Base-by-base conservation (phyloP, 2,113 vertebrate species). In the Oxygymnocypris stewartii region DNA sequence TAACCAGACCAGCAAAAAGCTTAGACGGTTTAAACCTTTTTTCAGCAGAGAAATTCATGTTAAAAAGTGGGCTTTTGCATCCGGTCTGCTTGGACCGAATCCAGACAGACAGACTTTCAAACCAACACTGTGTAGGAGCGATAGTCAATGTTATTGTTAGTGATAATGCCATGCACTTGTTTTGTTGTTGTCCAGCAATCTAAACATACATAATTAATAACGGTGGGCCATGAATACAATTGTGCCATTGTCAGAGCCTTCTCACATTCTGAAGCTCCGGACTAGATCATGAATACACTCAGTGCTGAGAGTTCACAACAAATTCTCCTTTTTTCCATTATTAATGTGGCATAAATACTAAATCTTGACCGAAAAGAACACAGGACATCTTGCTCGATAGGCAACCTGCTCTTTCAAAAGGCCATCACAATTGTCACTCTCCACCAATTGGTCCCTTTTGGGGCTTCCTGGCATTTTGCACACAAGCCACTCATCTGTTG, bases 191-290 rank as follows among this genome's bases (percentile, higher is more conserved):
- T 92, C 87, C 91, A 90, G 91, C 90, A 93, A 94, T 94, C 92
- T 91, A 93, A 90, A 92, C 92, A 93, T 94, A 94, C 94, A 93
- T 94, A 93, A 93, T 93, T 93, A 94, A 94, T 94, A 92, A 93
- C 92, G 90, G 90, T 88, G 84, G 88, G 91, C 91, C 92, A 90
- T 88, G 87, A 89, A 1, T 65, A 94, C 91, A 93, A 93, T 93
- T 85, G 44, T 80, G 78, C 90, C 88, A 90, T 93, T 94, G 93
- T 94, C 65, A 89, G 79, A 14, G 84, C 88, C 79, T 86, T 89
- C 88, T 92, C 89, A 76, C 76, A 90, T 88, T 77, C 85, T 78
- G 85, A 91, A 61, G 25, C 44, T 18, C 75, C 11, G 28, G 49
- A 47, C 35, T 49, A 77, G 10, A 82, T 61, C 76, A 18, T 84